Base-by-base conservation (phyloP, 2,888 invertebrate species). In the Panzeria rudis region DNA sequence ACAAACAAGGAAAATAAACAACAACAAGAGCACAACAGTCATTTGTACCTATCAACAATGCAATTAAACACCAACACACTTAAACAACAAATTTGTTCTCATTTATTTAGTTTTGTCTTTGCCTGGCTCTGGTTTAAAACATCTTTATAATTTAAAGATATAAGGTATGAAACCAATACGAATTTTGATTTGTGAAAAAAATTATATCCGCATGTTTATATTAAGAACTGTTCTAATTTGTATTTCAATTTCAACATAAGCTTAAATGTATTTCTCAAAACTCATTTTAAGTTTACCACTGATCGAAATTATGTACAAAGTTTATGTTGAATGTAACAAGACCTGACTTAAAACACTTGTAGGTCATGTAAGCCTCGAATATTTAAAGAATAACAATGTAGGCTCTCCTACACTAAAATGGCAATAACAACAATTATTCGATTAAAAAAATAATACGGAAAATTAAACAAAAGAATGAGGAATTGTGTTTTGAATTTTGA, bases 401-500 rank as follows among this genome's bases (percentile, higher is more conserved):
- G 8, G 47, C 25, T 8, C 25, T 8, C 20, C 61, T 29, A 41
- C 75, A 83, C 25, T 52, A 77, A 56, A 7, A n/a, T n/a, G 56
- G 29, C 56, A 64, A 56, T 17, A 78, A 47, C 38, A 32, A 50
- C 35, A 61, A 73, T 47, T 52, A 62, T 50, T 20, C 17, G 47
- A 44, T 50, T 32, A 32, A 17, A n/a, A 76, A 32, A 68, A n/a
- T 1, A 38, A 47, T 41, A 61, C 2, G 41, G 9, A 62, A 17
- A 9, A 13, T 52, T 61, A 7, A 82, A 82, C 69, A 69, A 78
- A 82, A 68, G 76, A 83, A 83, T 77, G 80, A 77, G 80, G 73
- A 83, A 83, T 86, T 86, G 83, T 83, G 83, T 77, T 83, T 83
- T 83, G 83, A 82, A 82, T 83, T 41, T 82, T 83, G 79, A 86